Conservation (phyloP, 1,140 invertebrate genomes). For the Laodelphax striatellus region DNA sequence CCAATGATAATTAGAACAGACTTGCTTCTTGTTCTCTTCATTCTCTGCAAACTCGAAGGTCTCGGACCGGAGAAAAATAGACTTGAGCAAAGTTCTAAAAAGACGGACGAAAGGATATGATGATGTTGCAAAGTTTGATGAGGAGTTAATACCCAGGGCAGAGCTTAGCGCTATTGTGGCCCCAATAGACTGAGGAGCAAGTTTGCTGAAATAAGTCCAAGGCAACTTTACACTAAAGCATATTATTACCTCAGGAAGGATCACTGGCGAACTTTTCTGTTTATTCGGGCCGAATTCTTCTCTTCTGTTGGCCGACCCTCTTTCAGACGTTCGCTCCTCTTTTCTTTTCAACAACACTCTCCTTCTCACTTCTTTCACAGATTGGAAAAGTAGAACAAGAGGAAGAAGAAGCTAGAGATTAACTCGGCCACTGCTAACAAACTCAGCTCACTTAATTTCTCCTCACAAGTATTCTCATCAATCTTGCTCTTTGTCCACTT, state of each 20-base stretch:
- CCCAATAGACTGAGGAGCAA: neutral
- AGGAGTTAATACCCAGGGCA: neutral
- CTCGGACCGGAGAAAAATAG: neutral
- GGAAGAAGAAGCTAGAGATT: no score
- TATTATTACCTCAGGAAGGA: neutral
- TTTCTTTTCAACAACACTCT: no score
- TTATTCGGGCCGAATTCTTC: neutral
- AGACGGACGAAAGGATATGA: no score
- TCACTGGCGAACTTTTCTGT: neutral
- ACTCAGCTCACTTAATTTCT: no score
- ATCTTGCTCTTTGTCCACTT: no score
- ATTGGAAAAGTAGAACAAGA: no score
- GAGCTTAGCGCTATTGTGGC: neutral
- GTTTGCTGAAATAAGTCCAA: neutral
- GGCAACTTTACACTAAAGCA: constrained; percentile 1
- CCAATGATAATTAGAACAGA: no score
- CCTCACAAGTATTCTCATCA: no score
- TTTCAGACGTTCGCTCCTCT: neutral
- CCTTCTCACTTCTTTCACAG: no score
- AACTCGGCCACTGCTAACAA: no score
- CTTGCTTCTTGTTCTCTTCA: no score
- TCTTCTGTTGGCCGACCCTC: neutral
- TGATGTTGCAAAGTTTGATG: neutral
- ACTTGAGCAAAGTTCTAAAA: neutral
- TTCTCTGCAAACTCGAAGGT: no score